These are phyloP conservation scores for Lymantria dispar DNA, from an alignment of 2,888 invertebrate species.

Conservation along the genomic window DNA sequence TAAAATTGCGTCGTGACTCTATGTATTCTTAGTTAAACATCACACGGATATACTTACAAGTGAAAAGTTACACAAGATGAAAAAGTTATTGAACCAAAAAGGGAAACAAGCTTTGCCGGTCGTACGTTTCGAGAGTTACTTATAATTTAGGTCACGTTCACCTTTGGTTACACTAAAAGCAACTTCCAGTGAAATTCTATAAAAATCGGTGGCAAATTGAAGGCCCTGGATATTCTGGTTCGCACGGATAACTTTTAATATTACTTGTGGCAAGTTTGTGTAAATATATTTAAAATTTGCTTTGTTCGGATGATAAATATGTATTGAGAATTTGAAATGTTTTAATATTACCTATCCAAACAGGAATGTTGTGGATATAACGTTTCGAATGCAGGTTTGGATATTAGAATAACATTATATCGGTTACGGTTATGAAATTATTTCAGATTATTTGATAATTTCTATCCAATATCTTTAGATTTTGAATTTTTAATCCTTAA, in stretches of 20 bases:
- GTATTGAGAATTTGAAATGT: background rate
- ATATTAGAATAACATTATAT: too few relatives aligned
- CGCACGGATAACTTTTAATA: conserved; percentile 3
- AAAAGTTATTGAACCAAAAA: conserved; percentile 1
- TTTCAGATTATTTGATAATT: too few relatives aligned
- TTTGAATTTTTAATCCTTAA: too few relatives aligned
- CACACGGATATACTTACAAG: background rate
- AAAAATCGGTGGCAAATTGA: conserved; percentile 18
- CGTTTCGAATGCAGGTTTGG: too few relatives aligned
- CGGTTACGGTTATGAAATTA: too few relatives aligned
- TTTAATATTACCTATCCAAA: too few relatives aligned
- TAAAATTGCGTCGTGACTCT: too few relatives aligned
- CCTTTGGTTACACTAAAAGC: conserved; percentile 21
- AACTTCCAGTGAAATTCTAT: conserved; percentile 18
- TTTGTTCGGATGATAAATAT: background rate
- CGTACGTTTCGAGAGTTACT: conserved; percentile 8
- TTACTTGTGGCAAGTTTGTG: background rate
- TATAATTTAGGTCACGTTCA: conserved; percentile 20
- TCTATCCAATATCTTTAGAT: too few relatives aligned
- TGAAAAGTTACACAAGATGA: background rate
- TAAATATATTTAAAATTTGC: background rate
- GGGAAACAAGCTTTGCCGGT: background rate
- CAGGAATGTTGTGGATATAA: too few relatives aligned
- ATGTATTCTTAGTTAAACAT: too few relatives aligned
- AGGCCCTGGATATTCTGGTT: conserved; percentile 2